Evolutionary conservation across 2,113 vertebrate genomes (phyloP).

Genomic region (Hyaena hyaena): DNA sequence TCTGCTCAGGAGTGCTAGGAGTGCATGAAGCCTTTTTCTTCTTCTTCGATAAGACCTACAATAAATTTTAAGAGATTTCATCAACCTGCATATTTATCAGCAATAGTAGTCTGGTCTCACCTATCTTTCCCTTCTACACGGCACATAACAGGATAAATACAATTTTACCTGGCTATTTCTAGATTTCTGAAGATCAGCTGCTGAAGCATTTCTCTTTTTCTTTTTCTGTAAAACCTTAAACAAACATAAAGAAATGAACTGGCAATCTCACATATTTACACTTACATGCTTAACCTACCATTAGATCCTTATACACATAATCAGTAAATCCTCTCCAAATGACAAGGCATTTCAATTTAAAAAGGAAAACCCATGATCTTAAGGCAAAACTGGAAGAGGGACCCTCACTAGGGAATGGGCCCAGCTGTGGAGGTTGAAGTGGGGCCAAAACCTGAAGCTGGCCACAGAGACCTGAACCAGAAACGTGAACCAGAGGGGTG

Average conservation of each 20-base stretch:
- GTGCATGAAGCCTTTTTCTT: background rate
- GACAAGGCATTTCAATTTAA: background rate
- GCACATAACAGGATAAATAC: accelerated
- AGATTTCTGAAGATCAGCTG: conserved; percentile 37
- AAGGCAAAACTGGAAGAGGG: background rate
- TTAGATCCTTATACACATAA: background rate
- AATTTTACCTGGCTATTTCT: conserved; percentile 82
- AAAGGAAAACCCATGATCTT: background rate
- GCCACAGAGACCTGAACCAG: background rate
- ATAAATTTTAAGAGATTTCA: conserved; percentile 12
- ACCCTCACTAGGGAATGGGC: background rate
- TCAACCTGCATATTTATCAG: background rate
- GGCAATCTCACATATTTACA: background rate
- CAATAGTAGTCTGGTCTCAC: background rate
- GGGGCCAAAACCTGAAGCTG: background rate
- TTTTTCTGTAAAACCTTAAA: conserved; percentile 80
- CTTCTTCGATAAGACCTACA: conserved; percentile 50
- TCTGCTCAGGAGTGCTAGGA: conserved; percentile 4
- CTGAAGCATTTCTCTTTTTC: background rate
- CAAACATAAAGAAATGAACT: conserved; percentile 55
- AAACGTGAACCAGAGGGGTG: too few relatives aligned
- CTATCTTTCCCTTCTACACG: background rate
- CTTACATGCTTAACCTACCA: background rate
- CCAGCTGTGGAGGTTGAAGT: background rate
- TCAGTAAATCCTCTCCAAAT: background rate